These are phyloP conservation scores for Trachymyrmex septentrionalis DNA, from an alignment of 1,140 invertebrate species.

Conservation along the genomic window DNA sequence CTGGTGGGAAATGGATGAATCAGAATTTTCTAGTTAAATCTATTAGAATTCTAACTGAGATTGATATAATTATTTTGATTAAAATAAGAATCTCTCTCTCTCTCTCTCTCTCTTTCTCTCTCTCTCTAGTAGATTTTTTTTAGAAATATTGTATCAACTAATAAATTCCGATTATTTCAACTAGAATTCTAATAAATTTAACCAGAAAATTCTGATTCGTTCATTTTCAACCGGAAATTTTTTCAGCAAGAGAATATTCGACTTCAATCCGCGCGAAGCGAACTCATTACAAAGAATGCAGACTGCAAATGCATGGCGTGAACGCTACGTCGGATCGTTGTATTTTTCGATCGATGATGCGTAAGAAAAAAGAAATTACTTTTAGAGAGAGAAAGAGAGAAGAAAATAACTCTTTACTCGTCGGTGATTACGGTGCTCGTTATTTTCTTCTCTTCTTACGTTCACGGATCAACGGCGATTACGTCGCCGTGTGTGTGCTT, in stretches of 20 bases:
- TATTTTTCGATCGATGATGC: not conserved
- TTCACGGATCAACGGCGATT: constrained; percentile 47
- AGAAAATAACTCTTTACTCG: constrained; percentile 5
- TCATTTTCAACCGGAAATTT: too few species aligned
- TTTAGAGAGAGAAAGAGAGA: not conserved
- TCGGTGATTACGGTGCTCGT: not conserved
- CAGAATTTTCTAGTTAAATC: too few species aligned
- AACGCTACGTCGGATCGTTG: not conserved
- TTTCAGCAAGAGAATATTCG: not conserved
- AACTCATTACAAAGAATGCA: not conserved
- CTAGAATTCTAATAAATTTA: too few species aligned
- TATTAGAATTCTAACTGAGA: too few species aligned
- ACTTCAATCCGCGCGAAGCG: not conserved
- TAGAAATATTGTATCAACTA: too few species aligned
- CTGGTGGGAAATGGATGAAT: too few species aligned
- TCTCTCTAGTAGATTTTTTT: too few species aligned
- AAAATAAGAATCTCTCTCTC: too few species aligned
- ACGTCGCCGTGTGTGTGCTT: constrained; percentile 25
- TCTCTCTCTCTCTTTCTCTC: too few species aligned
- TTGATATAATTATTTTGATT: too few species aligned
- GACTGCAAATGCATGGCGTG: not conserved
- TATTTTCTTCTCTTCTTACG: not conserved
- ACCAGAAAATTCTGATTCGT: too few species aligned
- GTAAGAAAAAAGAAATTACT: constrained; percentile 21
- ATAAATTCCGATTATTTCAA: too few species aligned